A percentile compares a stretch with the other conserved stretches of the same genome.
Conservation (phyloP, 2,797 vertebrate genomes). For the Lepus oiostolus region DNA sequence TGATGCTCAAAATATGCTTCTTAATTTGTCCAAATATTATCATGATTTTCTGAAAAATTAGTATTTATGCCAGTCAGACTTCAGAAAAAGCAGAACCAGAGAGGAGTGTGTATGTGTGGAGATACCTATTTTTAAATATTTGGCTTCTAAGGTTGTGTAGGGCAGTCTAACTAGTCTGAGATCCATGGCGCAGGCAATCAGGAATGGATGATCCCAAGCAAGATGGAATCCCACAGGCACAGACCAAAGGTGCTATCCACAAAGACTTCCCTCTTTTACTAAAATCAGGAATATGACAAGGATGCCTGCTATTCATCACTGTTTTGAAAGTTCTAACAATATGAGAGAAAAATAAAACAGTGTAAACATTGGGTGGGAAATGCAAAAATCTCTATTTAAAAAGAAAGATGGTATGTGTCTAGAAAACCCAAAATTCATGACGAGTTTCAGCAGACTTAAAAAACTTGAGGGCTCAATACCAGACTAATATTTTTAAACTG, state of each 20-base stretch:
- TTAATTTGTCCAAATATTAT: conserved; percentile 23
- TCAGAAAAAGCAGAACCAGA: conserved; percentile 29
- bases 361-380: not conserved
- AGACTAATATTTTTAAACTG: conserved; percentile 38
- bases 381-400: not conserved
- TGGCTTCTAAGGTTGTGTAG: too few species aligned
- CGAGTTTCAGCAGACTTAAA: not conserved
- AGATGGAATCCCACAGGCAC: not conserved
- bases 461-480: not conserved
- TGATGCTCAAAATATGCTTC: conserved; percentile 2
- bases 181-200: not conserved
- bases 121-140: not conserved
- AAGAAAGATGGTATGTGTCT: not conserved
- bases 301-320: not conserved
- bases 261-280: not conserved
- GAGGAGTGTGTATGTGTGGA: too few species aligned
- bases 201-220: not conserved
- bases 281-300: conserved; percentile 30
- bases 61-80: not conserved
- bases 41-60: conserved; percentile 32
- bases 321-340: conserved; percentile 9
- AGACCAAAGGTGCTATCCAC: not conserved
- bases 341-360: conserved; percentile 17
- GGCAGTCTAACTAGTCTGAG: not conserved
- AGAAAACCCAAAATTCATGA: conserved; percentile 10